Percentiles rank a stretch among this genome's conserved stretches.
These are phyloP conservation scores for Drosophila emarginata DNA, from an alignment of 2,888 invertebrate species.

Conservation along the genomic window DNA sequence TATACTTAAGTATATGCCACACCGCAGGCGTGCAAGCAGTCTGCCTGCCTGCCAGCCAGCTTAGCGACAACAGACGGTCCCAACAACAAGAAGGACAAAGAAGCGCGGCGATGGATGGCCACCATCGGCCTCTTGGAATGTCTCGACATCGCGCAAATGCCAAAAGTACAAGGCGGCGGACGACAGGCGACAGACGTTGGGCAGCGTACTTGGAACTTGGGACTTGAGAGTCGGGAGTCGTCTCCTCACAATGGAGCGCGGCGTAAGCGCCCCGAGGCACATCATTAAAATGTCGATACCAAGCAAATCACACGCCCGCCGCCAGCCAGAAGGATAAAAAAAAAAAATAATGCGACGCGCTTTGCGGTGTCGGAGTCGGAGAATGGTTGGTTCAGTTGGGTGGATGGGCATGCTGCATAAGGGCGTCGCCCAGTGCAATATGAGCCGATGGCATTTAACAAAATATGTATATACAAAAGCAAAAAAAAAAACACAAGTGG, in stretches of 20 bases:
- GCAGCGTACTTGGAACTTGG: slow-evolving; percentile 15
- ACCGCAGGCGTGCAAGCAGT: slow-evolving; percentile 9
- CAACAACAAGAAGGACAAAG: slow-evolving; percentile 3
- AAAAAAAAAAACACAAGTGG: slow-evolving; percentile 14
- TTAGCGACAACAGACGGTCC: background rate
- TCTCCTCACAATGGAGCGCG: slow-evolving; percentile 58
- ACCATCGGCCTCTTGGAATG: slow-evolving; percentile 37
- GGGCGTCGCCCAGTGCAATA: slow-evolving; percentile 67
- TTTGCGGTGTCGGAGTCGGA: slow-evolving; percentile 48
- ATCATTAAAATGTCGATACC: slow-evolving; percentile 81
- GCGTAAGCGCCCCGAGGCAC: slow-evolving; percentile 70
- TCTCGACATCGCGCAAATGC: slow-evolving; percentile 51
- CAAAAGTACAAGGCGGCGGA: slow-evolving; percentile 60
- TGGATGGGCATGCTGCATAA: slow-evolving; percentile 18
- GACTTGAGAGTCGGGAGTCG: slow-evolving; percentile 8
- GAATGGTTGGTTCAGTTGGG: slow-evolving; percentile 9
- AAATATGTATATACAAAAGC: slow-evolving; percentile 18
- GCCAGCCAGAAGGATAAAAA: slow-evolving; percentile 59
- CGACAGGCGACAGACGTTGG: slow-evolving; percentile 13
- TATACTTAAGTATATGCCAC: slow-evolving; percentile 44
- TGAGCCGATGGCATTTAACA: slow-evolving; percentile 65
- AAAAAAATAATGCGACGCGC: slow-evolving; percentile 61
- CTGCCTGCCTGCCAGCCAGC: slow-evolving; percentile 14
- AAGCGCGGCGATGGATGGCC: background rate
- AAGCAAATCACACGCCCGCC: slow-evolving; percentile 77